Evolutionary conservation across 2,888 invertebrate species (phyloP), one percentile per base, ranked within the genome.

Genomic region (Pachliopta kotzebuea): DNA sequence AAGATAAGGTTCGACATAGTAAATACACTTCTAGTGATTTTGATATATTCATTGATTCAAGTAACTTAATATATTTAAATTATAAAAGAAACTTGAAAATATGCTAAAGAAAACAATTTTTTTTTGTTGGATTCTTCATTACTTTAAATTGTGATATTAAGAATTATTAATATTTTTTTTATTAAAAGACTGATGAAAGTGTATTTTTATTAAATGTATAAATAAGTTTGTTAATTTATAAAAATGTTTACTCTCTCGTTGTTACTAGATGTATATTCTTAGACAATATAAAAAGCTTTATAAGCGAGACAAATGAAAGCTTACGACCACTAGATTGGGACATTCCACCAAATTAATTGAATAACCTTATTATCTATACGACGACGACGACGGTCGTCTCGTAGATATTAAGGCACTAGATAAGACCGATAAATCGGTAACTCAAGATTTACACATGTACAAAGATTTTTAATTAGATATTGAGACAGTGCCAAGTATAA

Each of bases 341-440:
- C 62, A 53, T 61, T 61, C 65, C 18, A 65, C 61, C 31, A 62
- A 65, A 62, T 65, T 65, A 65, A 62, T 65, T 65, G 58, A 65
- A 65, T 65, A 62, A 62, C 31, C 62, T 50, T 62, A 65, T 58
- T 62, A 65, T 65, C 58, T 65, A 53, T 55, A 50, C 45, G 57
- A 61, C 54, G 45, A 42, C 60, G 60, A 56, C 60, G 49, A 57
- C 57, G 56, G 64, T 56, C 61, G 45, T 52, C 49, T 37, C 14
- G 57, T 54, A 18, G 58, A 53, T 49, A 54, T 65, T 57, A 26
- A 53, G 53, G 26, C 50, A 11, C 56, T 26, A 55, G 59, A 63
- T 59, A 63, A 63, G 63, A 29, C 42, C 52, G 26, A 60, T 14
- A 60, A 56, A 60, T 21, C 50, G 50, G 31, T 21, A 37, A 37